A percentile compares a stretch with the other conserved stretches of the same genome.
Conservation (phyloP, 1,140 invertebrate species). For the Hylyphantes graminicola region DNA sequence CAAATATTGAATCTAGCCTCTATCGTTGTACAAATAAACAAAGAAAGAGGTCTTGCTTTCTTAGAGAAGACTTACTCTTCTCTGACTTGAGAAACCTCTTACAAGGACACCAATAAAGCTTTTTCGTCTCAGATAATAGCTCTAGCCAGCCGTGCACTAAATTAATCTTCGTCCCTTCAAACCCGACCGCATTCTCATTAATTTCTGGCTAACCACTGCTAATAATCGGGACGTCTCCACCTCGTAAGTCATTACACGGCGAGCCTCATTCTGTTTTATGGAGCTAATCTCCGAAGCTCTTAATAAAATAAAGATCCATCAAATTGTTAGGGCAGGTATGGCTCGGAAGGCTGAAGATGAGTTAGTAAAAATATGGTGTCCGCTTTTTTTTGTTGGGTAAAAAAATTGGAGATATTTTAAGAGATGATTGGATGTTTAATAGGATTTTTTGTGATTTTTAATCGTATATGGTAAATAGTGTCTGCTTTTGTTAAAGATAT, state of each 20-base stretch:
- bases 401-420: too few species aligned
- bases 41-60: too few species aligned
- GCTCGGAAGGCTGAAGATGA: background rate
- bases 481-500: too few species aligned
- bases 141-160: background rate
- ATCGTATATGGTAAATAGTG: too few species aligned
- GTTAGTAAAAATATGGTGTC: too few species aligned
- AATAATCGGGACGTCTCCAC: slow-evolving; percentile 1
- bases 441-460: too few species aligned
- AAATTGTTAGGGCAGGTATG: background rate
- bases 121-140: background rate
- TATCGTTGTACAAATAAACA: too few species aligned
- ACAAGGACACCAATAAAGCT: background rate
- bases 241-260: slow-evolving; percentile 6
- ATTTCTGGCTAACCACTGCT: background rate
- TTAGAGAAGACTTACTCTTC: too few species aligned
- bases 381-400: too few species aligned
- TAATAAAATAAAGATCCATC: slow-evolving; percentile 25
- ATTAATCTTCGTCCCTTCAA: background rate
- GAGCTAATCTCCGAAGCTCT: slow-evolving; percentile 16
- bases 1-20: too few species aligned
- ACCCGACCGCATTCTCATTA: background rate
- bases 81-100: background rate
- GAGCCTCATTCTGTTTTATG: background rate
- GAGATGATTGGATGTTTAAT: too few species aligned